Percentiles rank a stretch among this genome's conserved stretches.
Evolutionary conservation across 2,797 vertebrate genomes (phyloP).

Genomic region (Myotis vivesi): DNA sequence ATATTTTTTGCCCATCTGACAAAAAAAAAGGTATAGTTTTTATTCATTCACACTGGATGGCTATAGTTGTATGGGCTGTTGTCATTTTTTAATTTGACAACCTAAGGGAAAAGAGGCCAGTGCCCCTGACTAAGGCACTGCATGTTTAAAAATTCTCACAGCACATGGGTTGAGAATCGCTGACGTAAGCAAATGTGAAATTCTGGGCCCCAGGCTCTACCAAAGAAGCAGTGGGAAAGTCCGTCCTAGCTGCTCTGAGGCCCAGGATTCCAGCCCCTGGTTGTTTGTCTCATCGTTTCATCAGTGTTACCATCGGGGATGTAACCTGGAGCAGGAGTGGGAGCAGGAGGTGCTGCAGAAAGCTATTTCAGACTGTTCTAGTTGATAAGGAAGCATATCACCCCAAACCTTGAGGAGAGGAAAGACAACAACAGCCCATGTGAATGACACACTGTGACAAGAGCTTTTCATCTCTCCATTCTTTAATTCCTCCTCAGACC

Average conservation of each 20-base stretch:
- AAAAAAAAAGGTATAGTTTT: not conserved
- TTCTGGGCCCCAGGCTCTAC: not conserved
- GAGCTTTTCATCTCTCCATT: not conserved
- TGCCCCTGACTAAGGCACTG: not conserved
- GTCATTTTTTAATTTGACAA: too few relatives aligned
- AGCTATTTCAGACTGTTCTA: not conserved
- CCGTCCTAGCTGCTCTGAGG: not conserved
- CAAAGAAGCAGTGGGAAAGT: not conserved
- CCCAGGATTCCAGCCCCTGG: not conserved
- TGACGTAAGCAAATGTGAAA: not conserved
- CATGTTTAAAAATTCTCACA: not conserved
- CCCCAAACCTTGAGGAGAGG: not conserved
- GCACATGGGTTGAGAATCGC: not conserved
- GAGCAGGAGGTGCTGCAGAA: not conserved
- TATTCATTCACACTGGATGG: not conserved
- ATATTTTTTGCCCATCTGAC: not conserved
- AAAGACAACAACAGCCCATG: not conserved
- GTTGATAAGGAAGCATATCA: not conserved
- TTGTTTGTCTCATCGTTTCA: not conserved
- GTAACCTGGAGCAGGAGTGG: not conserved
- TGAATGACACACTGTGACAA: not conserved
- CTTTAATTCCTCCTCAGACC: not conserved
- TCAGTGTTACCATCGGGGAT: not conserved
- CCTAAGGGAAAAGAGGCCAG: not conserved
- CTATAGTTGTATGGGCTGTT: not conserved